These are phyloP conservation scores for Lasiurus borealis DNA, from an alignment of 2,113 vertebrate genomes.

Conservation along the genomic window DNA sequence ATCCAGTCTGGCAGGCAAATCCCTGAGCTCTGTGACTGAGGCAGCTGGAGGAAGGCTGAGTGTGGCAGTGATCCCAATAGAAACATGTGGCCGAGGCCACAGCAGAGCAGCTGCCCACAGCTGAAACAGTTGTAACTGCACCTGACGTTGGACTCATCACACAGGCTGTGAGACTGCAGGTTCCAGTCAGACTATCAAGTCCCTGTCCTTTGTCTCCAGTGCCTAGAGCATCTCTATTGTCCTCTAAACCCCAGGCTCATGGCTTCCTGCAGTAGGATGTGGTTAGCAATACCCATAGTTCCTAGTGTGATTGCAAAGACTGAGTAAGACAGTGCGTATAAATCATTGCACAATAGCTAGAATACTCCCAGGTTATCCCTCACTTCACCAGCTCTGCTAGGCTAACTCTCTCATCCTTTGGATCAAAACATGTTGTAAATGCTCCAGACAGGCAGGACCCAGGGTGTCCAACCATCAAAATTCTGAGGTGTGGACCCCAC, in stretches of 20 bases:
- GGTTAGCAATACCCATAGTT: too few relatives aligned
- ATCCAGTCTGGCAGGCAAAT: not conserved
- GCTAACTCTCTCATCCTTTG: not conserved
- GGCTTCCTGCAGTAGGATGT: not conserved
- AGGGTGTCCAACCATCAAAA: not conserved
- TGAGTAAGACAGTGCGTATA: not conserved
- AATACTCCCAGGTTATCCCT: not conserved
- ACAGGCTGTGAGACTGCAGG: not conserved
- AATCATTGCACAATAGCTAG: accelerated
- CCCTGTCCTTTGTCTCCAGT: not conserved
- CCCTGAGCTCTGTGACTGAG: not conserved
- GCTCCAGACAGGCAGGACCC: not conserved
- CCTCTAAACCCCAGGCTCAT: accelerated
- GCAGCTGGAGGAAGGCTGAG: not conserved
- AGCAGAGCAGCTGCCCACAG: not conserved
- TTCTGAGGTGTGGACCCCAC: not conserved
- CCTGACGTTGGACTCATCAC: not conserved
- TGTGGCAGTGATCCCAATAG: not conserved
- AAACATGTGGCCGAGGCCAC: not conserved
- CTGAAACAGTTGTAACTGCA: accelerated
- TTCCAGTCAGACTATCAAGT: not conserved
- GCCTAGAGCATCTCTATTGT: not conserved
- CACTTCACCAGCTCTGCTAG: not conserved
- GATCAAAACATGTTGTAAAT: not conserved
- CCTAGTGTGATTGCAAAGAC: not conserved